Conservation (phyloP, 2,113 vertebrate species). For the Tupaia chinensis region DNA sequence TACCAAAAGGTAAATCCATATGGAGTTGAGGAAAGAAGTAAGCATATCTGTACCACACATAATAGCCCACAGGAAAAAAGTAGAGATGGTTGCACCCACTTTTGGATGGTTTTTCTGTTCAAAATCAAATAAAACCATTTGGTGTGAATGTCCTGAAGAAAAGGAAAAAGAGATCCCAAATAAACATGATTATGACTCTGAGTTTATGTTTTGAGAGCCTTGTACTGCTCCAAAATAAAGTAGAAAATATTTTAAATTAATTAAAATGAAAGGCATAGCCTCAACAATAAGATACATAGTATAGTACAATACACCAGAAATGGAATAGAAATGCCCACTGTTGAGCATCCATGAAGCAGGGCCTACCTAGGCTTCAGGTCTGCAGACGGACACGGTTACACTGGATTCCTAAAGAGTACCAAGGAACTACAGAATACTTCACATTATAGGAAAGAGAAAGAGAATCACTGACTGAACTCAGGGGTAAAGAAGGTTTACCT, state of each 20-base stretch:
- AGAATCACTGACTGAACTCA: not conserved
- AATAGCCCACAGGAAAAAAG: not conserved
- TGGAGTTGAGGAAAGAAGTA: not conserved
- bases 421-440: not conserved
- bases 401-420: not conserved
- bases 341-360: not conserved
- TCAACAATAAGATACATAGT: not conserved
- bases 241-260: conserved; percentile 42
- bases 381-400: not conserved
- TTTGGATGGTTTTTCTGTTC: not conserved
- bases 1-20: conserved; percentile 13
- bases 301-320: not conserved
- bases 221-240: conserved; percentile 32
- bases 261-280: not conserved
- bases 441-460: not conserved
- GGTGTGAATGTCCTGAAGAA: not conserved
- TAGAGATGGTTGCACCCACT: not conserved
- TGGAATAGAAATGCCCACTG: conserved; percentile 1
- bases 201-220: not conserved
- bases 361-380: not conserved
- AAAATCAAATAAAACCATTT: conserved; percentile 1
- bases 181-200: not conserved
- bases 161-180: not conserved
- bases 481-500: not conserved
- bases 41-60: not conserved